Percentiles rank a stretch among this genome's conserved stretches.
phyloP scores from a whole-genome alignment of 2,797 vertebrate species.

The Squalus acanthias region DNA sequence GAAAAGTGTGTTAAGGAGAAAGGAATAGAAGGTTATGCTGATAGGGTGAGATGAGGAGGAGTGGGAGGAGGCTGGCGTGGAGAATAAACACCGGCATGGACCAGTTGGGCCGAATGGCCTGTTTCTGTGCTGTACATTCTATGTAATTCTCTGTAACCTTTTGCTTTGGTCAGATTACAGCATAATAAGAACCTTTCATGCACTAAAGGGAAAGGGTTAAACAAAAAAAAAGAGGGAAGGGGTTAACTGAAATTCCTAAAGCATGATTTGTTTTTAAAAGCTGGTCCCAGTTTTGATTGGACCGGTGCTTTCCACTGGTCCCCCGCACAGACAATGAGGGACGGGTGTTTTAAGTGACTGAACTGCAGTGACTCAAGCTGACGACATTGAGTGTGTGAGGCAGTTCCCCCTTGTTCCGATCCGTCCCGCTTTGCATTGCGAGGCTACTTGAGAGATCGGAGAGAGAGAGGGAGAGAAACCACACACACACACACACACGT shows the following conservation, averaged over 20 bases:
- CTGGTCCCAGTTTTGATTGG: not conserved
- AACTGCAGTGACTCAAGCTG: not conserved
- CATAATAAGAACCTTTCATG: too few relatives aligned
- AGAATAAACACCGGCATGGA: not conserved
- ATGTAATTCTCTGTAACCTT: not conserved
- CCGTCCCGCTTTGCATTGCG: not conserved
- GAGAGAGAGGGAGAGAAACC: not conserved
- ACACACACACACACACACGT: not conserved
- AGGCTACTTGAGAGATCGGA: not conserved
- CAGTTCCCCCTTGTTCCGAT: not conserved
- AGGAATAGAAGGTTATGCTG: too few relatives aligned
- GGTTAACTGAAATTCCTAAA: conserved; percentile 9
- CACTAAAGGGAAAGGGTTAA: too few relatives aligned
- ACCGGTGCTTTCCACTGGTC: not conserved
- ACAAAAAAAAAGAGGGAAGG: too few relatives aligned
- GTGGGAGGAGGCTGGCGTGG: not conserved
- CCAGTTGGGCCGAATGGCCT: not conserved
- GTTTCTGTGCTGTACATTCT: not conserved
- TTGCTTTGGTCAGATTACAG: not conserved
- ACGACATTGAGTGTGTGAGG: not conserved
- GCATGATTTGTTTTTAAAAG: not conserved
- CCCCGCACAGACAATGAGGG: not conserved
- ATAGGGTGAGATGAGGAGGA: too few relatives aligned
- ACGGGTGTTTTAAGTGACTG: not conserved
- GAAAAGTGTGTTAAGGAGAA: not conserved